Evolutionary conservation across 2,888 invertebrate species (phyloP), one percentile per base, ranked within the genome.

Genomic region (Nymphalis polychloros): DNA sequence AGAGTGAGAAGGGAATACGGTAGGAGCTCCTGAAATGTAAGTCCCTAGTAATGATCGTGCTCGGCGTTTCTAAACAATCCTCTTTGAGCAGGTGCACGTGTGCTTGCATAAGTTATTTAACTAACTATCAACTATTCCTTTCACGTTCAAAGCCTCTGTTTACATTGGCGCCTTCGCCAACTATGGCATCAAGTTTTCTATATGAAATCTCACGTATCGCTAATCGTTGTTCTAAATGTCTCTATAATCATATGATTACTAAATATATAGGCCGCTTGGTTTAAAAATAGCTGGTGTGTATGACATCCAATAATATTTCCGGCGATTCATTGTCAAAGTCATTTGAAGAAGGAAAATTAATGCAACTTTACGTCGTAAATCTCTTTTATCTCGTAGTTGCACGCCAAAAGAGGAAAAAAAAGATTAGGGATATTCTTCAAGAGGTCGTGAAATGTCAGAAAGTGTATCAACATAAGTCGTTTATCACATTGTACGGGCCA

Each of bases 31-130:
- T 79, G 73, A 75, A 77, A 76, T 73, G 74, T 74, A 77, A 72
- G 72, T 66, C 69, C 73, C 70, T 74, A 71, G 71, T 75, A 75
- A 69, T 74, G 61, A 53, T 65, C 73, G 75, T 77, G 78, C 71
- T 63, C 59, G 62, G 77, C 71, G 77, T 82, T 79, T 81, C 77
- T 80, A 84, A 84, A 85, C 84, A 84, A 81, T 80, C 77, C 79
- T 85, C 87, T 89, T 90, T 89, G 84, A 84, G 87, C 89, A 91
- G 91, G 90, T 91, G 91, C 88, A 84, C 81, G 82, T 85, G 82
- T 84, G 85, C 80, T 84, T 84, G 81, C 80, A 82, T 81, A 89
- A 87, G 81, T 84, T 82, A 86, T 88, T 88, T 86, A 80, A 84
- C 82, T 79, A 78, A 79, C 78, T 81, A 82, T 81, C 77, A 77